Conservation (phyloP, 2,113 vertebrate species). For the Nematolebias whitei region DNA sequence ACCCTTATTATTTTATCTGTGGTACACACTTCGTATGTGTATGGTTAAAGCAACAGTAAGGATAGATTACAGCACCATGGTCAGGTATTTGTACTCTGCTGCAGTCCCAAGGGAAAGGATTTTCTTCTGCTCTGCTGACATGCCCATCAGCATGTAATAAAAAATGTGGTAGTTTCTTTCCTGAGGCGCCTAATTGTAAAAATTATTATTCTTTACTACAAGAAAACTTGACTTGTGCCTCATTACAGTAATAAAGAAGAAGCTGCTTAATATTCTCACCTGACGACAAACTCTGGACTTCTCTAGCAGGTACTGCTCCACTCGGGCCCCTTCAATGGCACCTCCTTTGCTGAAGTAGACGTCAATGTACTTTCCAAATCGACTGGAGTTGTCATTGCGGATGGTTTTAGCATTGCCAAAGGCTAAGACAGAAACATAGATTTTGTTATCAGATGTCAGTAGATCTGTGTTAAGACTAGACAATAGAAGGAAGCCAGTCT, state of each 20-base stretch:
- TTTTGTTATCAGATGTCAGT: too few relatives aligned
- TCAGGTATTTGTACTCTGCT: slow-evolving; percentile 90
- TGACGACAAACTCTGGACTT: slow-evolving; percentile 96
- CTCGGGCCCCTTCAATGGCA: slow-evolving; percentile 89
- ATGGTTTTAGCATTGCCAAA: slow-evolving; percentile 98
- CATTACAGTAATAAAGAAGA: neutral
- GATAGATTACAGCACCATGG: slow-evolving; percentile 74
- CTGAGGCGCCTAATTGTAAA: slow-evolving; percentile 82
- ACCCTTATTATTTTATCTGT: neutral
- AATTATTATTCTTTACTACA: neutral
- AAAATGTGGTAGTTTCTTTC: slow-evolving; percentile 98
- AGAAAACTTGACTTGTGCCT: neutral
- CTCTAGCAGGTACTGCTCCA: slow-evolving; percentile 96
- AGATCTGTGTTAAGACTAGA: too few relatives aligned
- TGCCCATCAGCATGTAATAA: slow-evolving; percentile 94
- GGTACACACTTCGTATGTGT: neutral
- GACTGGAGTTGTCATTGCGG: slow-evolving; percentile 96
- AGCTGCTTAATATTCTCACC: slow-evolving; percentile 72
- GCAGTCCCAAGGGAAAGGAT: slow-evolving; percentile 86
- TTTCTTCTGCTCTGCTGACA: slow-evolving; percentile 90
- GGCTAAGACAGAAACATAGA: slow-evolving; percentile 74
- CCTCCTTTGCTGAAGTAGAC: slow-evolving; percentile 86
- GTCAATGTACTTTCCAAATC: slow-evolving; percentile 97
- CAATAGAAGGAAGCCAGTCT: too few relatives aligned
- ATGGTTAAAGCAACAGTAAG: neutral